phyloP scores from a whole-genome alignment of 2,797 vertebrate genomes.

The Fistularia tabacaria region DNA sequence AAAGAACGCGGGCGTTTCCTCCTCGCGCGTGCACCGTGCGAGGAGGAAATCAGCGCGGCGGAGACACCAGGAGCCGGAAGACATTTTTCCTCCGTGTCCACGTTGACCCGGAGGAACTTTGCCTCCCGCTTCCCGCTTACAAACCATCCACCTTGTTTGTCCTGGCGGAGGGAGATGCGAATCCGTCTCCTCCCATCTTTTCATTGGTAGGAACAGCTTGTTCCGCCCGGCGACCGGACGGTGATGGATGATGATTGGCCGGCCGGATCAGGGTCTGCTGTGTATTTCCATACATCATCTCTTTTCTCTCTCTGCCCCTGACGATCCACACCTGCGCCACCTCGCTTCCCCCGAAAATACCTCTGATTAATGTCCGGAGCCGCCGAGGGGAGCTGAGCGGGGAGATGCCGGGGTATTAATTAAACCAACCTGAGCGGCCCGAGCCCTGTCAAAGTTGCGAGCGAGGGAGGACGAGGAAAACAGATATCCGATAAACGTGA shows the following conservation, averaged over 20 bases:
- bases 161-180: slow-evolving; percentile 34
- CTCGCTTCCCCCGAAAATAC: slow-evolving; percentile 65
- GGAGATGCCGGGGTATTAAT: slow-evolving; percentile 65
- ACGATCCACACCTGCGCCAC: slow-evolving; percentile 66
- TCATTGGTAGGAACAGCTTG: slow-evolving; percentile 55
- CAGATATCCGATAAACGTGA: neutral
- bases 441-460: slow-evolving; percentile 17
- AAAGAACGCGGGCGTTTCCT: no score
- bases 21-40: no score
- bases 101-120: slow-evolving; percentile 30
- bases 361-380: slow-evolving; percentile 69
- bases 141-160: slow-evolving; percentile 42
- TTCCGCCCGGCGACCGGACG: slow-evolving; percentile 52
- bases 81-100: slow-evolving; percentile 1
- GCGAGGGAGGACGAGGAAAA: slow-evolving; percentile 9
- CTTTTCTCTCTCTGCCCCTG: slow-evolving; percentile 49
- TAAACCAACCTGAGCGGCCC: slow-evolving; percentile 47
- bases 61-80: no score
- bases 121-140: slow-evolving; percentile 22
- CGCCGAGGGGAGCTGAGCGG: slow-evolving; percentile 43
- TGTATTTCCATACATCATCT: slow-evolving; percentile 73
- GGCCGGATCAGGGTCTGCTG: slow-evolving; percentile 60
- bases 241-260: slow-evolving; percentile 74
- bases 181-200: slow-evolving; percentile 35
- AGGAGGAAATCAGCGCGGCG: no score